Conservation (phyloP, 2,113 vertebrate genomes). For the Pedetes capensis region DNA sequence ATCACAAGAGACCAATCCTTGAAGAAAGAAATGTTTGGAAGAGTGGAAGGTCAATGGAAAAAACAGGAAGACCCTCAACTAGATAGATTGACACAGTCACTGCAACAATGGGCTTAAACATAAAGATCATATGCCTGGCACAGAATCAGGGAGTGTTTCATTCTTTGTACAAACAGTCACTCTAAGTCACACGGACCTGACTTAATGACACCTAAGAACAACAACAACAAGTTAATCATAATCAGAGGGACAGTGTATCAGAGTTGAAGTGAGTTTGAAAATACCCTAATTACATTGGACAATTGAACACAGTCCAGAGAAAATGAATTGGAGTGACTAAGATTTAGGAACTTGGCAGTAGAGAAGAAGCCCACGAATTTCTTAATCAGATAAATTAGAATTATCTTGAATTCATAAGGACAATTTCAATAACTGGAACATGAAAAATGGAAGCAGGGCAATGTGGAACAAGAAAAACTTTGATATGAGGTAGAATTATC, state of each 20-base stretch:
- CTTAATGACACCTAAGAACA: no score
- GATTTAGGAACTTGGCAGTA: constrained; percentile 37
- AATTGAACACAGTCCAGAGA: constrained; percentile 43
- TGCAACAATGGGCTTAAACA: no score
- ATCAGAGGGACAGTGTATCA: neutral
- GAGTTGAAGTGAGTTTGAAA: constrained; percentile 40
- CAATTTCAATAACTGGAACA: constrained; percentile 52
- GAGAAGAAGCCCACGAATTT: neutral
- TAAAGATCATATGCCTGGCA: no score
- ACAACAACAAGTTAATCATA: constrained; percentile 52
- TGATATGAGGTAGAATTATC: neutral
- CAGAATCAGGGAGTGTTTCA: no score
- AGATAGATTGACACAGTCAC: no score
- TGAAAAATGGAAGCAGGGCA: constrained; percentile 25
- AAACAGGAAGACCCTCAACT: no score
- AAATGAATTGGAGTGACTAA: constrained; percentile 20
- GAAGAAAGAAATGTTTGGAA: no score
- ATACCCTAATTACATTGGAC: neutral
- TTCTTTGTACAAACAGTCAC: no score
- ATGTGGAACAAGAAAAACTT: constrained; percentile 31
- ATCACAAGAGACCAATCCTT: no score
- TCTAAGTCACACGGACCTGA: no score
- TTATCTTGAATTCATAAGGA: constrained; percentile 53
- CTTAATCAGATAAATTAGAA: constrained; percentile 46
- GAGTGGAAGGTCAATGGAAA: no score